Base-by-base conservation (phyloP, 2,888 invertebrate species). In the Melipona bicolor region DNA sequence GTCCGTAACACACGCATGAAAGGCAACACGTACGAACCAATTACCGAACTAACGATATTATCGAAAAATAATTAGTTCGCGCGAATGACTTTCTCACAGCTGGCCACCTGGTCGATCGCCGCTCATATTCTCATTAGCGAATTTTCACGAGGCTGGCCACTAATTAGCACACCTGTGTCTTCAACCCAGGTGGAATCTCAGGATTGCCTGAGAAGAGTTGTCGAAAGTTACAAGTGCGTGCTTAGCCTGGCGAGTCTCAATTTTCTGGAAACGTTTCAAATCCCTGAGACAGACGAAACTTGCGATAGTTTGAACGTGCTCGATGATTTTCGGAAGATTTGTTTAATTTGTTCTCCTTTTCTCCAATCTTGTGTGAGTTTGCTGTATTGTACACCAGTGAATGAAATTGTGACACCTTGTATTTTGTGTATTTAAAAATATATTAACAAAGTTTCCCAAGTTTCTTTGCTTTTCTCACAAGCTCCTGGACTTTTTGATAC, bases 41-140 rank as follows among this genome's bases (percentile, higher is more conserved):
- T 81, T 71, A 54, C 43, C 56, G 32, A 77, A 61, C 70, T 54
- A 77, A 81, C 36, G 56, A 67, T 21, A 79, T 78, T 24, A 71
- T 75, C 71, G 79, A 70, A 73, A 79, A 82, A 71, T 54, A 71
- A 79, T 82, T 77, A 81, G 68, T 81, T 74, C 75, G 43, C 68
- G 67, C 17, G 56, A 32, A 72, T 68, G 64, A 52, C 62, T 61
- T 43, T 43, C 70, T 81, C 61, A 13, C 68, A 11, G 36, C 21
- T 1, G 59, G n/a, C 5, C 5, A 21, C 49, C 0, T 27, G 19
- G n/a, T 4, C 54, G 17, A 9, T 62, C 32, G 56, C 52, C 36
- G n/a, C 69, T 52, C 59, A 43, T 9, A 50, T 70, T 32, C 75
- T 79, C 74, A 61, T 75, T 82, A 82, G 56, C 19, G 32, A 79